Percentiles rank a stretch among this genome's conserved stretches.
Conservation (phyloP, 1,140 invertebrate species). For the Phthorimaea operculella region DNA sequence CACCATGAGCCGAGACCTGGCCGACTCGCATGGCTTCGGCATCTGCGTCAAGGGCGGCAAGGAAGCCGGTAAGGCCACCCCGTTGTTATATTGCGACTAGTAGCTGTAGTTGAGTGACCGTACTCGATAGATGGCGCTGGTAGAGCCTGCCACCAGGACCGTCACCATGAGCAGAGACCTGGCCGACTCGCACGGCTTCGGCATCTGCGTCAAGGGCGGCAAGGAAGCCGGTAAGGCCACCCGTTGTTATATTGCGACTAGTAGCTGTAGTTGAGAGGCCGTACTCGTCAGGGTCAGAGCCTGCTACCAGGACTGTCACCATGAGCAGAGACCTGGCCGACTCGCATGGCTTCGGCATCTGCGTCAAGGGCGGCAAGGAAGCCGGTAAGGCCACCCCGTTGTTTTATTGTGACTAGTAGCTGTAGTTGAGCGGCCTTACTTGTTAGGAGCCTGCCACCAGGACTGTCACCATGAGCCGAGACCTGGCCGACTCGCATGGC, state of each 20-base stretch:
- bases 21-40: constrained; percentile 84
- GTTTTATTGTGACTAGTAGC: too few relatives aligned
- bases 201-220: constrained; percentile 89
- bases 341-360: constrained; percentile 86
- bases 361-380: constrained; percentile 89
- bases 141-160: constrained; percentile 80
- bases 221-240: constrained; percentile 79
- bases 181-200: constrained; percentile 83
- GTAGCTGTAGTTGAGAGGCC: too few relatives aligned
- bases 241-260: not conserved
- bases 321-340: constrained; percentile 83
- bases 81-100: too few relatives aligned
- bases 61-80: constrained; percentile 83
- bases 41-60: constrained; percentile 91
- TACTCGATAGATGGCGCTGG: constrained; percentile 69
- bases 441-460: too few relatives aligned
- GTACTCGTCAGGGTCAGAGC: constrained; percentile 61
- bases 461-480: constrained; percentile 85
- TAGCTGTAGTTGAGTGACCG: too few relatives aligned
- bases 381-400: constrained; percentile 75
- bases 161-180: constrained; percentile 84
- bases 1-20: constrained; percentile 81
- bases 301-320: constrained; percentile 82
- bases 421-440: too few relatives aligned
- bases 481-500: constrained; percentile 80